Conservation (phyloP, 2,888 invertebrate genomes). For the Hetaerina titia region DNA sequence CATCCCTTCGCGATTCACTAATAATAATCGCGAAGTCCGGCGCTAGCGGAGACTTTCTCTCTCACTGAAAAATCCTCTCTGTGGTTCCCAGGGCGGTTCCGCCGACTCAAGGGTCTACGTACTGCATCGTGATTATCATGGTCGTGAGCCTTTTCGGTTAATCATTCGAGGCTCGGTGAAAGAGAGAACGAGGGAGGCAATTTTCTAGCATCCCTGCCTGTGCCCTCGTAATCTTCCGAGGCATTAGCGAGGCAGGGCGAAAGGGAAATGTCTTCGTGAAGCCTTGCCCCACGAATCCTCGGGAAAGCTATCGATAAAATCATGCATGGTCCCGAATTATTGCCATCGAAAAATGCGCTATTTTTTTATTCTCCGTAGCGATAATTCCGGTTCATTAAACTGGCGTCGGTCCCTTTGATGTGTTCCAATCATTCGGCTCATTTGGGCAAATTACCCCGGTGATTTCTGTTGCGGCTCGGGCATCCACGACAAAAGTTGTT, state of each 20-base stretch:
- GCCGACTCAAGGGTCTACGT: not conserved
- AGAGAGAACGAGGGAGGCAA: slow-evolving; percentile 8
- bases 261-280: slow-evolving; percentile 17
- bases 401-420: not conserved
- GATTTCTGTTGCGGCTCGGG: not conserved
- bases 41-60: slow-evolving; percentile 37
- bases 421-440: not conserved
- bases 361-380: not conserved
- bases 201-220: not conserved
- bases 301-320: slow-evolving; percentile 2
- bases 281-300: not conserved
- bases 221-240: slow-evolving; percentile 4
- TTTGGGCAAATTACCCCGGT: not conserved
- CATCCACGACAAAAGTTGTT: not conserved
- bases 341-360: not conserved
- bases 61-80: not conserved
- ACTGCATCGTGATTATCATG: not conserved
- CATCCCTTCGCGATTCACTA: not conserved
- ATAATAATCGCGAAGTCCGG: not conserved
- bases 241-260: slow-evolving; percentile 24
- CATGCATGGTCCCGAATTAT: slow-evolving; percentile 17
- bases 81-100: not conserved
- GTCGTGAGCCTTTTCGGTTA: slow-evolving; percentile 48
- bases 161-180: slow-evolving; percentile 15
- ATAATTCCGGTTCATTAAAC: slow-evolving; percentile 11